Conservation (phyloP, 2,888 invertebrate species). For the Andricus curvator region DNA sequence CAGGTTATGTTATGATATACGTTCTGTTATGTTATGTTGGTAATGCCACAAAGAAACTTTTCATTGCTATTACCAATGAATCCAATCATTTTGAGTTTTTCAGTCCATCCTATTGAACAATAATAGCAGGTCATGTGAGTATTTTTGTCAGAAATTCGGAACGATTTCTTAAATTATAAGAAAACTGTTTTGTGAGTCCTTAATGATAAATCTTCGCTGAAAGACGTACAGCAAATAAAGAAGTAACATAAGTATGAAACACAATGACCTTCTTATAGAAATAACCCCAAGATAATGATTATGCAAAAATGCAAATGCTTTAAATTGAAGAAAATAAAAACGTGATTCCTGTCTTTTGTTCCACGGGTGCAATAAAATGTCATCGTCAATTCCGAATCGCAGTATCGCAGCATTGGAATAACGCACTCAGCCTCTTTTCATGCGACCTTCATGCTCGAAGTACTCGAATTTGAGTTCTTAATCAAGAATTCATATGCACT, state of each 20-base stretch:
- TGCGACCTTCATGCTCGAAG: constrained; percentile 12
- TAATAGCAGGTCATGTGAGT: too few species aligned
- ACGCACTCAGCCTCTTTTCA: constrained; percentile 23
- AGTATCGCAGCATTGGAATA: constrained; percentile 27
- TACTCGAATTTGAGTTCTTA: constrained; percentile 40
- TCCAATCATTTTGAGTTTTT: too few species aligned
- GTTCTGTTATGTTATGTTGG: too few species aligned
- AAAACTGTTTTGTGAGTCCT: too few species aligned
- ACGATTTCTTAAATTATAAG: too few species aligned
- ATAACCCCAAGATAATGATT: background rate
- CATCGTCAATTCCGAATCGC: constrained; percentile 33
- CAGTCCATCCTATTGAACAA: too few species aligned
- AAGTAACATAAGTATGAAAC: background rate
- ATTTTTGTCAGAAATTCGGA: too few species aligned
- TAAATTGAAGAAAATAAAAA: constrained; percentile 15
- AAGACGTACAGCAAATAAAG: background rate
- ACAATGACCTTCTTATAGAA: background rate
- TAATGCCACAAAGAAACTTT: too few species aligned
- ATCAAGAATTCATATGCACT: constrained; percentile 41
- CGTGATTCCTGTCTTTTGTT: constrained; percentile 30
- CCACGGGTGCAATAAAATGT: constrained; percentile 14
- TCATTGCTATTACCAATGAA: too few species aligned
- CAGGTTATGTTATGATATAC: too few species aligned
- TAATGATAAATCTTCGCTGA: background rate
- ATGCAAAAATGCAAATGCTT: constrained; percentile 12